phyloP scores from a whole-genome alignment of 2,113 vertebrate genomes.

The Solea solea region DNA sequence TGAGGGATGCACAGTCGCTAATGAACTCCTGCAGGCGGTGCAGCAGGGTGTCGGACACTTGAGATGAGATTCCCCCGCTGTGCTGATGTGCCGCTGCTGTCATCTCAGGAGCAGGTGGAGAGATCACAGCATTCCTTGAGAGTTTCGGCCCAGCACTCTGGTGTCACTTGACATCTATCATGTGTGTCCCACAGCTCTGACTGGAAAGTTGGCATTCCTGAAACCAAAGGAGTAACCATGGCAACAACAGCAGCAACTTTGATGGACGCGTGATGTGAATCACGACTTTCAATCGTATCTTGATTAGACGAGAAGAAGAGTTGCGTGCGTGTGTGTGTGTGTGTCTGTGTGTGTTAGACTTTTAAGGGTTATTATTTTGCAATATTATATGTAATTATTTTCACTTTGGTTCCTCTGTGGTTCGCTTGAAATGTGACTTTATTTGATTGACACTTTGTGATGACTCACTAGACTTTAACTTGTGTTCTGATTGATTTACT shows the following conservation, averaged over 20 bases:
- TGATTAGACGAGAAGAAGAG: neutral
- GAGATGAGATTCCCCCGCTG: neutral
- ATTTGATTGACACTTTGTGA: conserved; percentile 6
- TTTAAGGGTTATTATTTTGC: neutral
- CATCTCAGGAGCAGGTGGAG: conserved; percentile 17
- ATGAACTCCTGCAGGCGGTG: neutral
- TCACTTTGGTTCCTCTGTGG: conserved; percentile 7
- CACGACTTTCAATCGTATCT: conserved; percentile 1
- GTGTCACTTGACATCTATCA: conserved; percentile 11
- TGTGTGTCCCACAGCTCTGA: conserved; percentile 14
- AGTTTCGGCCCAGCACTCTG: neutral
- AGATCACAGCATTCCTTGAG: conserved; percentile 32
- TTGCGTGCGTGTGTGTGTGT: conserved; percentile 31
- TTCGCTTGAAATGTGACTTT: conserved; percentile 38
- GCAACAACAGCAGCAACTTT: conserved; percentile 6
- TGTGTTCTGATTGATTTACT: neutral
- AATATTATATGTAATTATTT: conserved; percentile 45
- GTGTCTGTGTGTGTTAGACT: neutral
- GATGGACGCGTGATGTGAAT: neutral
- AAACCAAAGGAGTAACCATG: conserved; percentile 6
- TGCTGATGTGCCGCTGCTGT: neutral
- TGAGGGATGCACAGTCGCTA: neutral
- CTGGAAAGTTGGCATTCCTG: conserved; percentile 69
- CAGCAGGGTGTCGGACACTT: neutral
- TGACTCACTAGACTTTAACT: conserved; percentile 1